Conservation (phyloP, 2,888 invertebrate species). For the Xanthorhoe designata region DNA sequence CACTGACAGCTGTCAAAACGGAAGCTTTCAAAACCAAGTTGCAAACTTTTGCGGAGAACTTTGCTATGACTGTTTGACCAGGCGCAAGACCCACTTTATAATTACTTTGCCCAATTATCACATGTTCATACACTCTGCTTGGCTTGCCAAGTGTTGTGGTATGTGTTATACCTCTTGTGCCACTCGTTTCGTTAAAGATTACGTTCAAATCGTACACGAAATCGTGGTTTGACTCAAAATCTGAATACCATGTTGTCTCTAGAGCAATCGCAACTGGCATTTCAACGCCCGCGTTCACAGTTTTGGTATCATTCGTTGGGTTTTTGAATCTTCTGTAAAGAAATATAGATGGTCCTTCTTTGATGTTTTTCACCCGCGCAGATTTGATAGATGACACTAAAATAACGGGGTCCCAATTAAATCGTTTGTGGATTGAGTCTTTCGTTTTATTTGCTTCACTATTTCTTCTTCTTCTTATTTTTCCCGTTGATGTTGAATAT, state of each 20-base stretch:
- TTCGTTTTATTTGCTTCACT: neutral
- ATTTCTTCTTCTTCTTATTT: constrained; percentile 1
- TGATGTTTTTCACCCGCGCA: constrained; percentile 7
- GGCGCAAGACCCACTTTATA: constrained; percentile 19
- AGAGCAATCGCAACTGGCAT: constrained; percentile 28
- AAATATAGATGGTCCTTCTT: constrained; percentile 9
- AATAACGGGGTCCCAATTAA: constrained; percentile 22
- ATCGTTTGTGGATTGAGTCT: constrained; percentile 11
- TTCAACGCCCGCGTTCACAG: constrained; percentile 23
- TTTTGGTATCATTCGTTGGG: constrained; percentile 20
- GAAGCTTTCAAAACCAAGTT: constrained; percentile 19
- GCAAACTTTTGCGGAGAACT: constrained; percentile 28
- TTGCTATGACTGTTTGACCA: constrained; percentile 12
- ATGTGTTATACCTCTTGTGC: constrained; percentile 19
- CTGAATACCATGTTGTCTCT: constrained; percentile 20
- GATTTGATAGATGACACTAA: constrained; percentile 20
- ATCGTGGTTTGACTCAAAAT: constrained; percentile 13
- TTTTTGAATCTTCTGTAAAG: constrained; percentile 16
- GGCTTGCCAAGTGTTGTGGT: constrained; percentile 22
- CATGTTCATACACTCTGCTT: constrained; percentile 9
- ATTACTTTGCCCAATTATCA: constrained; percentile 19
- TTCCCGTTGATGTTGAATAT: constrained; percentile 10
- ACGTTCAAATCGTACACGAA: constrained; percentile 31
- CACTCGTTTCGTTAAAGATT: constrained; percentile 15
- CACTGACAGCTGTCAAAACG: constrained; percentile 27